Evolutionary conservation across 92 coral and sea anemone genomes (phyloP).

Genomic region (Paramuricea clavata): DNA sequence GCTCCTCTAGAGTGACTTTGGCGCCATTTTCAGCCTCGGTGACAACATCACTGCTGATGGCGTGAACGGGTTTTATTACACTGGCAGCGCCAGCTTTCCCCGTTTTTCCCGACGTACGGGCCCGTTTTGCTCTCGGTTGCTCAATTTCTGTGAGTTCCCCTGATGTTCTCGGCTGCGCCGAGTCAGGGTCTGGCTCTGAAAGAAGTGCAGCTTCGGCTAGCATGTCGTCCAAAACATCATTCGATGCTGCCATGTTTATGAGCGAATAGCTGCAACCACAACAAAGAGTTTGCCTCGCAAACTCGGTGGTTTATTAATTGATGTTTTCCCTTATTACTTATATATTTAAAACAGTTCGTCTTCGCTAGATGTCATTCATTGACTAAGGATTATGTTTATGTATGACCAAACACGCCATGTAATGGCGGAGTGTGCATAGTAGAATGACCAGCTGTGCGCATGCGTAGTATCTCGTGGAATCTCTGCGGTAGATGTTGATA

Average conservation of each 20-base stretch:
- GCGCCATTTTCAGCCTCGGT: neutral
- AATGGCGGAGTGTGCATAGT: slow-evolving; percentile 41
- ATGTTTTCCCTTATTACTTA: neutral
- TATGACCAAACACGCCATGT: slow-evolving; percentile 60
- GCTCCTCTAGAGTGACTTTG: neutral
- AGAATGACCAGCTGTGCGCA: slow-evolving; percentile 65
- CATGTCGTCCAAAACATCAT: neutral
- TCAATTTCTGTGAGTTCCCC: too few species aligned
- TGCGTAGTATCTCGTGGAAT: slow-evolving; percentile 67
- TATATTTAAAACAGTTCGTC: neutral
- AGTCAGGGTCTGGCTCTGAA: neutral
- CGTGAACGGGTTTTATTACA: neutral
- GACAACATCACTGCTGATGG: neutral
- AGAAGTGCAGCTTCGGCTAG: neutral
- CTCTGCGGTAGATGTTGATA: slow-evolving; percentile 68
- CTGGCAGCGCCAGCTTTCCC: neutral
- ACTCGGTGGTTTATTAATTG: neutral
- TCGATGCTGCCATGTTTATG: neutral
- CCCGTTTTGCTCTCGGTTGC: too few species aligned
- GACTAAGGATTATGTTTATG: slow-evolving; percentile 19
- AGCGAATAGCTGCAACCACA: neutral
- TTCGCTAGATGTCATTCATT: slow-evolving; percentile 33
- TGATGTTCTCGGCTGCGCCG: too few species aligned
- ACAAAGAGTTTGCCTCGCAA: slow-evolving; percentile 5
- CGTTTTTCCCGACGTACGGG: neutral